Evolutionary conservation across 2,113 vertebrate genomes (phyloP).

Genomic region (Morone chrysops): DNA sequence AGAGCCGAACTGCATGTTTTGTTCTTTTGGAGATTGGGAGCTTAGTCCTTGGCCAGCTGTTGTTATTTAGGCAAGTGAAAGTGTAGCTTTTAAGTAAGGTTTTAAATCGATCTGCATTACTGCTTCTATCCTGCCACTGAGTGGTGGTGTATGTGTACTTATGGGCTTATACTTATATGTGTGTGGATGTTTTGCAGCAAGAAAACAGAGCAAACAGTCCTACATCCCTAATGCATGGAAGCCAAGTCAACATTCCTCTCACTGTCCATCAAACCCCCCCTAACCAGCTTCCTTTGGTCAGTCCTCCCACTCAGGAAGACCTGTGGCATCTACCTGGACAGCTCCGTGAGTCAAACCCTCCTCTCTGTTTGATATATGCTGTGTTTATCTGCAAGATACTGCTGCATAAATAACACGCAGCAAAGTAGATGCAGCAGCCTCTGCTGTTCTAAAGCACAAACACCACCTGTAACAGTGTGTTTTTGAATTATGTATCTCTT

Average conservation of each 20-base stretch:
- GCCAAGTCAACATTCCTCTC: conserved; percentile 5
- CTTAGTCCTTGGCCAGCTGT: neutral
- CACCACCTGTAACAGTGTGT: neutral
- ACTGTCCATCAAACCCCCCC: conserved; percentile 15
- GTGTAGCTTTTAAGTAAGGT: neutral
- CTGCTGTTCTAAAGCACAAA: neutral
- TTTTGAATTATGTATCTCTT: neutral
- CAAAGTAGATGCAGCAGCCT: neutral
- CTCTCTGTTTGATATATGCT: neutral
- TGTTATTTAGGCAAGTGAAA: neutral
- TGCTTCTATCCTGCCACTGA: neutral
- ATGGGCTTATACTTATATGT: neutral
- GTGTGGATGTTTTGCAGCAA: conserved; percentile 44
- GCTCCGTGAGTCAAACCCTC: conserved; percentile 82
- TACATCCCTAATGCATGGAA: conserved; percentile 13
- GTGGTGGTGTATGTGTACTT: neutral
- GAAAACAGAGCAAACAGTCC: conserved; percentile 37
- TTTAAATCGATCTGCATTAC: neutral
- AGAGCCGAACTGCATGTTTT: neutral
- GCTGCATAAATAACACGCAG: neutral
- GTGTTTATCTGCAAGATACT: neutral
- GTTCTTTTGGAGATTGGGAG: neutral
- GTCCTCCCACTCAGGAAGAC: conserved; percentile 67
- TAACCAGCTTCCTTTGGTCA: conserved; percentile 34
- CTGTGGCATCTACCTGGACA: conserved; percentile 88